A percentile compares a stretch with the other conserved stretches of the same genome.
Conservation (phyloP, 2,888 invertebrate species). For the Macrostomum cliftonense region DNA sequence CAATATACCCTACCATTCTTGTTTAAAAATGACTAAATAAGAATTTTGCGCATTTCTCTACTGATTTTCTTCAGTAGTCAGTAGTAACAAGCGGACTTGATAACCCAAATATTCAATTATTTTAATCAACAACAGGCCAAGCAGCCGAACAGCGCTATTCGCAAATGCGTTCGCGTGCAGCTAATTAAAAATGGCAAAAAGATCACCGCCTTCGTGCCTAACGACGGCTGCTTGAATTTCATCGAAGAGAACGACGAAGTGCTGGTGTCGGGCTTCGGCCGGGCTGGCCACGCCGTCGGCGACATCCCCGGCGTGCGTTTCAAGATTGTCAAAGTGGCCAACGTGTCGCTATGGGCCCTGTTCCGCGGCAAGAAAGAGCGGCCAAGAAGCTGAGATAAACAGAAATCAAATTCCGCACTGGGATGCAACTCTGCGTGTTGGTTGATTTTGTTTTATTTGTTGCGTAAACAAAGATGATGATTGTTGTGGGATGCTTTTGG, state of each 20-base stretch:
- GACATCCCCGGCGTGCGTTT: constrained; percentile 79
- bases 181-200: constrained; percentile 99
- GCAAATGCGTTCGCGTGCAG: constrained; percentile 96
- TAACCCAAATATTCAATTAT: too few species aligned
- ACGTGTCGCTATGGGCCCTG: constrained; percentile 86
- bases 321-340: constrained; percentile 97
- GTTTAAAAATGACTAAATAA: too few species aligned
- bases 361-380: constrained; percentile 99
- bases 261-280: constrained; percentile 93
- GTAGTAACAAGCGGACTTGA: too few species aligned
- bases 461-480: too few species aligned
- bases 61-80: too few species aligned
- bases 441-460: too few species aligned
- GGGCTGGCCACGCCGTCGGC: constrained; percentile 99
- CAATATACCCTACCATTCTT: too few species aligned
- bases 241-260: constrained; percentile 99
- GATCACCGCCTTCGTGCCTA: constrained; percentile 96
- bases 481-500: too few species aligned
- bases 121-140: constrained; percentile 49
- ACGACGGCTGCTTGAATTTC: constrained; percentile 96
- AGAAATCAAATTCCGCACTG: too few species aligned
- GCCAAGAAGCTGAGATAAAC: constrained; percentile 41
- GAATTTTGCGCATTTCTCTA: too few species aligned
- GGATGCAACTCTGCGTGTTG: too few species aligned
- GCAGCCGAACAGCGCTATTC: constrained; percentile 97